phyloP scores from a whole-genome alignment of 2,113 vertebrate genomes.

The Rissa tridactyla region DNA sequence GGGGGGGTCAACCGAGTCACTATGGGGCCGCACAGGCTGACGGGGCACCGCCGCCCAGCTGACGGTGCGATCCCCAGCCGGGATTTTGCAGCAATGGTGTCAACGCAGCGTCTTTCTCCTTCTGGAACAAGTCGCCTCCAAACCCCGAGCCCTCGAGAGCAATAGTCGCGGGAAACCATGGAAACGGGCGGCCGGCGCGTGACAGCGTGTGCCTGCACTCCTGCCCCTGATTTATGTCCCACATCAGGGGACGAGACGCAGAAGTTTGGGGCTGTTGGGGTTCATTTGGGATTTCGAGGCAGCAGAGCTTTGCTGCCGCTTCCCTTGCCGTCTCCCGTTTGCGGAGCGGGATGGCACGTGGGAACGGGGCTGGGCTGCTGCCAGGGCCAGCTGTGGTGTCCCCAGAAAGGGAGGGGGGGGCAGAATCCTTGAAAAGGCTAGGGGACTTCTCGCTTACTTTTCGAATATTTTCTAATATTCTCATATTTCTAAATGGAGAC shows the following conservation, averaged over 20 bases:
- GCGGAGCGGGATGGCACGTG: fast-evolving
- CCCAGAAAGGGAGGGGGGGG: background rate
- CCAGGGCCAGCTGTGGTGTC: background rate
- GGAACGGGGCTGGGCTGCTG: background rate
- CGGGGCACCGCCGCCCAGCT: background rate
- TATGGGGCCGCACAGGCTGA: fast-evolving
- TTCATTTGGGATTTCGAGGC: background rate
- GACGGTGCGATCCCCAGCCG: background rate
- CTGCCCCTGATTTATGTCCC: background rate
- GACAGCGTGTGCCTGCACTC: background rate
- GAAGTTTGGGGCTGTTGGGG: background rate
- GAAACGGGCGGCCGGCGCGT: background rate
- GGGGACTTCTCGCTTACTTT: background rate
- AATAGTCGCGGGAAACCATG: background rate
- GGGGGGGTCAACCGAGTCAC: fast-evolving
- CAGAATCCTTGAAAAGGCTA: background rate
- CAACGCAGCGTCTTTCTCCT: background rate
- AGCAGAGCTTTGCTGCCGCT: fast-evolving
- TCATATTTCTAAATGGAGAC: background rate
- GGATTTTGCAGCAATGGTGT: background rate
- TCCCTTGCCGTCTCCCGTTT: background rate
- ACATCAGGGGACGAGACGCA: background rate
- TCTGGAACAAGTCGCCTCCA: background rate
- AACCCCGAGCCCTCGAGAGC: background rate
- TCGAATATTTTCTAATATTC: background rate